Percentiles rank a stretch among this genome's conserved stretches.
phyloP scores from a whole-genome alignment of 2,888 invertebrate genomes.

The Pandemis heparana region DNA sequence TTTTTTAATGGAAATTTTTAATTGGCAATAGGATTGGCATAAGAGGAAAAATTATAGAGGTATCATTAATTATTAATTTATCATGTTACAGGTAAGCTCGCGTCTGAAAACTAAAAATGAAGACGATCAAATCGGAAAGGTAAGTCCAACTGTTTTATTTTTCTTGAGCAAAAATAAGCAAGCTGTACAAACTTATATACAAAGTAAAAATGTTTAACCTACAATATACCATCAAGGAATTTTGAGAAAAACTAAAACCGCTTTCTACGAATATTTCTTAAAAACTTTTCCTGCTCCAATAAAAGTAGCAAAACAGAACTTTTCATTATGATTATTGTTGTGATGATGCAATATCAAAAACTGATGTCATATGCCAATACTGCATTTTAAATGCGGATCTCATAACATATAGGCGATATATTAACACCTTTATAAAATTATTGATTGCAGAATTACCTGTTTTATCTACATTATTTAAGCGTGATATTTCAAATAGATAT shows the following conservation, averaged over 20 bases:
- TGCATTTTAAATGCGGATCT: background rate
- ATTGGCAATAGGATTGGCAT: too few species aligned
- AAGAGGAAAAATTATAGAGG: too few species aligned
- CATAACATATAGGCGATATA: background rate
- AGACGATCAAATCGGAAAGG: background rate
- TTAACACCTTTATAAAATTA: background rate
- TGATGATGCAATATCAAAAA: background rate
- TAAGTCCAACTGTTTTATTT: background rate
- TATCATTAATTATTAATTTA: background rate
- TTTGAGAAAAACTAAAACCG: too few species aligned
- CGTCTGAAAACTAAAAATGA: background rate
- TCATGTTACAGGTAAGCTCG: background rate
- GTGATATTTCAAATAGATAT: background rate
- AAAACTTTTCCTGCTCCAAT: too few species aligned
- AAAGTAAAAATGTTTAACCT: too few species aligned
- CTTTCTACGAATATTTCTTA: too few species aligned
- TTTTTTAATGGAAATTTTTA: too few species aligned
- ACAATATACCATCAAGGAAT: too few species aligned
- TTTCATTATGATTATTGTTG: too few species aligned
- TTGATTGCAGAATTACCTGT: background rate
- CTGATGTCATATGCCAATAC: constrained; percentile 3
- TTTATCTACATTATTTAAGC: background rate
- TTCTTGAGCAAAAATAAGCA: too few species aligned
- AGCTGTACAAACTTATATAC: too few species aligned
- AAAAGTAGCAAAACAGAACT: too few species aligned